Percentiles rank a stretch among this genome's conserved stretches.
Conservation (phyloP, 2,888 invertebrate genomes). For the Sphaeridia pumilis region DNA sequence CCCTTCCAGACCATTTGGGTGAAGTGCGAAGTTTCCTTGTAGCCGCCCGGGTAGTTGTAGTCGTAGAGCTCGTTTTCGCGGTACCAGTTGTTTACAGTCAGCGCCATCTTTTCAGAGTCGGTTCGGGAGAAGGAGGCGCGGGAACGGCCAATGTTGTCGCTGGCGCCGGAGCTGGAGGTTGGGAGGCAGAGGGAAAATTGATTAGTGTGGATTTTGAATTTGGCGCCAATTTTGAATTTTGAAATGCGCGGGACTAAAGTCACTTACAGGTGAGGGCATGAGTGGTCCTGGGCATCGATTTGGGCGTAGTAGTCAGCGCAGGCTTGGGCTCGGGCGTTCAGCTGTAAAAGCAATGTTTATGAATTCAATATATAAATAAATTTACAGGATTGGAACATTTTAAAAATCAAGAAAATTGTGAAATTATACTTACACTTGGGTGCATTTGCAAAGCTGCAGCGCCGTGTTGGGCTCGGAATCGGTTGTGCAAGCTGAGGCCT, state of each 20-base stretch:
- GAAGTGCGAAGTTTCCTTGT: constrained; percentile 1
- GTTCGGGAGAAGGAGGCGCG: not conserved
- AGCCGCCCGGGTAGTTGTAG: constrained; percentile 1
- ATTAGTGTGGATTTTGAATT: not conserved
- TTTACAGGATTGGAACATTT: not conserved
- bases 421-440: not conserved
- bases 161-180: not conserved
- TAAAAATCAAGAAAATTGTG: not conserved
- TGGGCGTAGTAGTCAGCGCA: constrained; percentile 1
- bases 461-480: not conserved
- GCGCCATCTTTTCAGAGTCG: not conserved
- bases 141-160: not conserved
- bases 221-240: too few species aligned
- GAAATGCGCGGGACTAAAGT: too few species aligned
- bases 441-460: not conserved
- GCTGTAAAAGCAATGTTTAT: not conserved
- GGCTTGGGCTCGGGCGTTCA: not conserved
- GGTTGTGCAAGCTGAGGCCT: not conserved
- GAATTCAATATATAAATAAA: not conserved
- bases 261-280: not conserved
- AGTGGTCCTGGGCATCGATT: not conserved
- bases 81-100: not conserved
- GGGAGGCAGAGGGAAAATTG: not conserved
- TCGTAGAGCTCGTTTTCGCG: not conserved
- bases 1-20: constrained; percentile 1